A percentile compares a stretch with the other conserved stretches of the same genome.
phyloP scores from a whole-genome alignment of 2,113 vertebrate genomes.

The Strix uralensis region DNA sequence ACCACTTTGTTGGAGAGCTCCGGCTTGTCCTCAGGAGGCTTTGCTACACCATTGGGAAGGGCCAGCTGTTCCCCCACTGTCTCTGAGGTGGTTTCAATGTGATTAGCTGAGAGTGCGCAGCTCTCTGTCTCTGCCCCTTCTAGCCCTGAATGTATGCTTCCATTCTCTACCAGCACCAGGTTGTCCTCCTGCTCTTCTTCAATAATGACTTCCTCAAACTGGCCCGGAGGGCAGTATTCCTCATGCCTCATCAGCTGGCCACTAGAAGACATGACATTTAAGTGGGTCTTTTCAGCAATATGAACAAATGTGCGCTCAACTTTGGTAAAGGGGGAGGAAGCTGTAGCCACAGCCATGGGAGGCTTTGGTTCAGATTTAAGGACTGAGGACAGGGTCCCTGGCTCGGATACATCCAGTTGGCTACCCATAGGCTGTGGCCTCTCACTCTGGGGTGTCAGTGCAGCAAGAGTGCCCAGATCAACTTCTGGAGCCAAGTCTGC shows the following conservation, averaged over 20 bases:
- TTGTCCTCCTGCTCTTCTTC: slow-evolving; percentile 65
- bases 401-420: slow-evolving; percentile 84
- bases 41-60: slow-evolving; percentile 31
- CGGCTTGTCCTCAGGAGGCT: slow-evolving; percentile 1
- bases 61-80: slow-evolving; percentile 13
- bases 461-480: slow-evolving; percentile 82
- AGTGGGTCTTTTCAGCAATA: slow-evolving; percentile 92
- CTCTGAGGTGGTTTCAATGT: slow-evolving; percentile 36
- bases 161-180: slow-evolving; percentile 43
- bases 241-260: slow-evolving; percentile 75
- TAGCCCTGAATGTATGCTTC: slow-evolving; percentile 36
- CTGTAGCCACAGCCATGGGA: slow-evolving; percentile 67
- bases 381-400: slow-evolving; percentile 84
- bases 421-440: slow-evolving; percentile 78
- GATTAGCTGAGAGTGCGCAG: slow-evolving; percentile 33
- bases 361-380: slow-evolving; percentile 87
- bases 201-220: slow-evolving; percentile 62
- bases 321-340: slow-evolving; percentile 94
- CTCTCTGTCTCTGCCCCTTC: slow-evolving; percentile 63
- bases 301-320: slow-evolving; percentile 95
- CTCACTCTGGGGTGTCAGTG: slow-evolving; percentile 79
- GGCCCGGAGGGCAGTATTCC: slow-evolving; percentile 65
- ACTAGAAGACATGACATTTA: slow-evolving; percentile 92
- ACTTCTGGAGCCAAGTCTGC: slow-evolving; percentile 79
- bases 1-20: not conserved